phyloP scores from a whole-genome alignment of 2,113 vertebrate genomes.

The Oryctolagus cuniculus region DNA sequence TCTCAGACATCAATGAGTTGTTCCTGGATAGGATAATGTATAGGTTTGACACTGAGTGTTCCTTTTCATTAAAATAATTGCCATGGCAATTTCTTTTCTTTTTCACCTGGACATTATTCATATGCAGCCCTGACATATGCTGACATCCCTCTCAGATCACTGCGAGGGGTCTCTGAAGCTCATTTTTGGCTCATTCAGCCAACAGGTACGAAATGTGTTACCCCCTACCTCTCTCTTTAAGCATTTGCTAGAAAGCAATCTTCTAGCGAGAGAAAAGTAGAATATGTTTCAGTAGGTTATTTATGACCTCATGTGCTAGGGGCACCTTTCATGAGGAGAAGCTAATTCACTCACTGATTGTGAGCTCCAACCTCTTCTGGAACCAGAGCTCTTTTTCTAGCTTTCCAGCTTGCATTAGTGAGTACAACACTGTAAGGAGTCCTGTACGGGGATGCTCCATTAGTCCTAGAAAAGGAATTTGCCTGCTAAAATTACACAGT shows the following conservation, averaged over 20 bases:
- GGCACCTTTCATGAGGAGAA: neutral
- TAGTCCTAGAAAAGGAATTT: conserved; percentile 9
- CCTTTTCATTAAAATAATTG: conserved; percentile 77
- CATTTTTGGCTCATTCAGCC: neutral
- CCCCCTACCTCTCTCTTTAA: neutral
- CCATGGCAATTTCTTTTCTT: conserved; percentile 25
- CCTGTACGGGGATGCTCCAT: neutral
- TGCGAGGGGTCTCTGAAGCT: conserved; percentile 31
- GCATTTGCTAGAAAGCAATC: conserved; percentile 52
- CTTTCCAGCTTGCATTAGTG: neutral
- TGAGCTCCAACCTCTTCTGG: neutral
- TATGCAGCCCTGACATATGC: conserved; percentile 13
- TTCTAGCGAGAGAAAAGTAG: neutral
- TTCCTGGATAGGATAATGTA: conserved; percentile 14
- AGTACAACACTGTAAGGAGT: neutral
- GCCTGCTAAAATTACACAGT: neutral
- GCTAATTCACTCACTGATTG: neutral
- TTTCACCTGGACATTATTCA: neutral
- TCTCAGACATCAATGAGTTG: conserved; percentile 45
- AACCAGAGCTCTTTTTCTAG: neutral
- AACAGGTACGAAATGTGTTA: neutral
- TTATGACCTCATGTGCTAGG: neutral
- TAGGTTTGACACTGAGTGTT: conserved; percentile 9
- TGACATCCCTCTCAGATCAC: conserved; percentile 26
- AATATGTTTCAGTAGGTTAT: neutral